Evolutionary conservation across 2,797 vertebrate species (phyloP), one percentile per base, ranked within the genome.

Genomic region (Gymnocypris eckloni): DNA sequence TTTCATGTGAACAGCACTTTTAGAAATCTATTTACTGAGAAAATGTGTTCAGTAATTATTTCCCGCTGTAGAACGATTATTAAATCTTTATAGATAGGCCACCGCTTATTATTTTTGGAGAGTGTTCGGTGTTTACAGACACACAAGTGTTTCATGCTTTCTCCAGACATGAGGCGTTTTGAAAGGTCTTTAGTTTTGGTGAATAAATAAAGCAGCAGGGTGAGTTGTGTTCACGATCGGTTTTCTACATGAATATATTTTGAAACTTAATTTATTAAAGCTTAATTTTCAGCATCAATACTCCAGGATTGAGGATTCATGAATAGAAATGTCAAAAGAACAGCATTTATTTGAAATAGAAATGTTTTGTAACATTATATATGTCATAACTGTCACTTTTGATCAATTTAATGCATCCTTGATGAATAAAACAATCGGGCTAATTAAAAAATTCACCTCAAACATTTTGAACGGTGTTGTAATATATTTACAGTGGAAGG

Each of bases 181-280:
- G 16, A 72, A 45, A 82, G 85, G 18, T 69, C 77, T 86, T 82
- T 86, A 75, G 48, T 56, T 56, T 59, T 22, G 20, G 25, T 77
- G 50, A 54, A 77, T 77, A 54, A 52, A 77, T 77, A 77, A 77
- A 76, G 50, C 50, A 37, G 45, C 22, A 13, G 15, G 45, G 6
- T 28, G 39, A 45, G 73, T 37, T 76, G 73, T 52, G 48, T 76
- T 76, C 20, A 71, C 11, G n/a, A 12, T 61, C 59, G 2, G 28
- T 33, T 33, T 33, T 33, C 28, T 33, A 33, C 28, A 33, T 33
- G 2, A 33, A 33, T 33, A 33, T 18, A 52, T 16, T 18, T 18
- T 16, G 3, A 52, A 18, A 52, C 50, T 18, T 52, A 5, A 50
- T 50, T 48, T 48, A 48, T 48, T 48, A 54, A 54, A 54, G 52